phyloP scores from a whole-genome alignment of 2,888 invertebrate species.

The Oxystoma pomonae region DNA sequence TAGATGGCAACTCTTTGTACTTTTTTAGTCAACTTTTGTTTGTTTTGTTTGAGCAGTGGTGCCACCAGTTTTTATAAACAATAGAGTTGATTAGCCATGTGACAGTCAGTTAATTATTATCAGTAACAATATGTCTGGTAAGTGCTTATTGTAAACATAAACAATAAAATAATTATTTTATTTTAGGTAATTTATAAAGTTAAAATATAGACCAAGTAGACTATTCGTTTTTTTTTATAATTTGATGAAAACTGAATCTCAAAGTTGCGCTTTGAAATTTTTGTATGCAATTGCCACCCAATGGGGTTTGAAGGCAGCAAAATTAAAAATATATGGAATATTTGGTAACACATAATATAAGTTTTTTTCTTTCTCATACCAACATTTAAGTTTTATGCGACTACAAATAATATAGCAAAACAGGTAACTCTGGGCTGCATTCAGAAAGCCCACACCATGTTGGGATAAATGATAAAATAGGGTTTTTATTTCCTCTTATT shows the following conservation, averaged over 20 bases:
- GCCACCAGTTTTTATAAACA: not conserved
- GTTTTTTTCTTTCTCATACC: constrained; percentile 13
- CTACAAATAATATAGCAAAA: constrained; percentile 13
- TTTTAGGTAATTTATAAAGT: constrained; percentile 4
- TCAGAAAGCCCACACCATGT: no score
- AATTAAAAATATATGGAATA: constrained; percentile 2
- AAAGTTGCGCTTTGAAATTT: constrained; percentile 4
- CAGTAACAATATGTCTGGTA: constrained; percentile 8
- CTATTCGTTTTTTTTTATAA: constrained; percentile 2
- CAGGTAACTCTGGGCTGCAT: constrained; percentile 14
- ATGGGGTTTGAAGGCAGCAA: constrained; percentile 1
- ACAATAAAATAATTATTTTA: not conserved
- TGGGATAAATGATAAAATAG: no score
- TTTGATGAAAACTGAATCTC: not conserved
- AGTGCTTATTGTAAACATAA: constrained; percentile 8
- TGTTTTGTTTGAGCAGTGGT: not conserved
- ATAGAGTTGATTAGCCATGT: constrained; percentile 4
- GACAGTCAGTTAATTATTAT: constrained; percentile 4
- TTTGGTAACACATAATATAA: not conserved
- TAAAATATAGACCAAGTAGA: not conserved
- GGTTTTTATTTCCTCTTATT: no score
- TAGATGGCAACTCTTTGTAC: constrained; percentile 2
- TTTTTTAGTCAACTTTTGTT: not conserved
- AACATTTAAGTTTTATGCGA: constrained; percentile 9
- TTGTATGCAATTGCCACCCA: constrained; percentile 14